Evolutionary conservation across 2,113 vertebrate genomes (phyloP), one percentile per base, ranked within the genome.

Genomic region (Gavialis gangeticus): DNA sequence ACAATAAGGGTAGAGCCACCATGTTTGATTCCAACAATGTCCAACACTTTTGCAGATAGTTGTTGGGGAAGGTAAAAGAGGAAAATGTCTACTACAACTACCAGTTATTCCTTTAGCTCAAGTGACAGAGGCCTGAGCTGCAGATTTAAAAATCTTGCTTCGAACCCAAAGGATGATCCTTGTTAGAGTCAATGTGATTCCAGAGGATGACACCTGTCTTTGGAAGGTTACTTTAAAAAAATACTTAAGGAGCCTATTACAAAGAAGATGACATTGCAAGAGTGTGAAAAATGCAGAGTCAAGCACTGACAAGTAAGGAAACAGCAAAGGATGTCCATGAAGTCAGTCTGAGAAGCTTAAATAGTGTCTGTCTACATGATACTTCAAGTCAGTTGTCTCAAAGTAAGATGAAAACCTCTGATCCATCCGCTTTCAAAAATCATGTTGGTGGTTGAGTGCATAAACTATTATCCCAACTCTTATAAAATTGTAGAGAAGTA

Each of bases 261-360:
- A 64, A 64, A 64, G 27, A 64, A 13, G 77, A 58, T 79, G 60
- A 67, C 37, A 24, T 22, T 63, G 83, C 62, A 73, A 12, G 15
- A 78, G 54, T 8, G 59, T 25, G 14, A 9, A 3, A 4, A 3
- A 5, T 19, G 17, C 60, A 58, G 80, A 80, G 76, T 75, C 63
- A 10, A 80, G 34, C 66, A 64, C 46, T 34, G 17, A 10, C 77
- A 84, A 87, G 67, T 15, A 62, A 62, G n/a, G 58, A 28, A 25
- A n/a, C 73, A 1, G 0, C 18, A 0, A 0, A 18, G 12, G 59
- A 27, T 67, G 37, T 1, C 3, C 16, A 5, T 21, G 27, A 14
- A 37, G 55, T 55, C 79, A 37, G 18, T 24, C 6, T 24, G 34
- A 87, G 76, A 80, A 80, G 34, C 69, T 14, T 30, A 60, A 89